Conservation (phyloP, 2,888 invertebrate genomes). For the Troides helena region DNA sequence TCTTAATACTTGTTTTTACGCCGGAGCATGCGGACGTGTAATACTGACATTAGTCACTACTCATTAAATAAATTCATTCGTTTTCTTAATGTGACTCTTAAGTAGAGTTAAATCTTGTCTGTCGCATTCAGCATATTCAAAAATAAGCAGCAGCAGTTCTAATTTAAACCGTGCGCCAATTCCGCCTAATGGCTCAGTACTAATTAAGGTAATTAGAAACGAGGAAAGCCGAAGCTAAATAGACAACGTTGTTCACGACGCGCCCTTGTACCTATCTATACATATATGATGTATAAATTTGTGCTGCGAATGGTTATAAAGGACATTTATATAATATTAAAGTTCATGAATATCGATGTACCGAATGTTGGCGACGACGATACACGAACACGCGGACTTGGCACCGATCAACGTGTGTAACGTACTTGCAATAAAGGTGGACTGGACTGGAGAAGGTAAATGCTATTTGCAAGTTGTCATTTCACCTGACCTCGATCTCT, state of each 20-base stretch:
- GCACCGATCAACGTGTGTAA: slow-evolving; percentile 46
- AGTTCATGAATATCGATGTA: slow-evolving; percentile 37
- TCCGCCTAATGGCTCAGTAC: slow-evolving; percentile 64
- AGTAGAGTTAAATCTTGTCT: slow-evolving; percentile 62
- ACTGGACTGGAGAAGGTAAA: slow-evolving; percentile 55
- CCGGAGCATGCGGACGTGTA: too few species aligned
- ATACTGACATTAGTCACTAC: too few species aligned
- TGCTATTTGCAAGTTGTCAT: slow-evolving; percentile 69
- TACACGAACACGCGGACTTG: slow-evolving; percentile 46
- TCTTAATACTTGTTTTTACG: too few species aligned
- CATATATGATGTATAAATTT: slow-evolving; percentile 28
- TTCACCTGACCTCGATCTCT: slow-evolving; percentile 51
- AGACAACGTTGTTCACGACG: slow-evolving; percentile 43
- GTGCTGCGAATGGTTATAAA: slow-evolving; percentile 31
- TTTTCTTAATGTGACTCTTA: slow-evolving; percentile 45
- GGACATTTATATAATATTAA: slow-evolving; percentile 19
- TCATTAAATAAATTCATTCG: too few species aligned
- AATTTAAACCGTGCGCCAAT: slow-evolving; percentile 67
- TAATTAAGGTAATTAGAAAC: slow-evolving; percentile 73
- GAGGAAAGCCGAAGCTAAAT: slow-evolving; percentile 38
- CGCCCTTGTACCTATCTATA: slow-evolving; percentile 31
- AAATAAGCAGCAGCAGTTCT: slow-evolving; percentile 65
- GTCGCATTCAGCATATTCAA: slow-evolving; percentile 64
- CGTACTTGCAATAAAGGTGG: slow-evolving; percentile 48
- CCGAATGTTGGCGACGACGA: slow-evolving; percentile 41